These are phyloP conservation scores for Myotis davidii DNA, from an alignment of 2,113 vertebrate genomes.

Conservation along the genomic window DNA sequence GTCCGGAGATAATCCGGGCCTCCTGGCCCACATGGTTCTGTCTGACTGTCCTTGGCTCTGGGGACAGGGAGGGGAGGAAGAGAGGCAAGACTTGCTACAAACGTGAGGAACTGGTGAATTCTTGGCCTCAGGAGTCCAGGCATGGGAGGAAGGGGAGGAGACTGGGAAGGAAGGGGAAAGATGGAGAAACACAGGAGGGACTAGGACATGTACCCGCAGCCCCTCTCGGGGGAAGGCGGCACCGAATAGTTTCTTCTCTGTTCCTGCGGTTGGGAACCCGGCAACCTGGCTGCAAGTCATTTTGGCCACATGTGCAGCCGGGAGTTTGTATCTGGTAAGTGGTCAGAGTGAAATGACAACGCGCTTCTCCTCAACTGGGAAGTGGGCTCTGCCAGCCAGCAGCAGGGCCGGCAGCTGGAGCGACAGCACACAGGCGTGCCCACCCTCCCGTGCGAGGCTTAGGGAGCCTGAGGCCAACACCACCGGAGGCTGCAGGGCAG, in stretches of 20 bases:
- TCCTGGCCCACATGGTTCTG: fast-evolving
- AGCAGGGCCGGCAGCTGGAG: background rate
- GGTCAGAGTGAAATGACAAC: background rate
- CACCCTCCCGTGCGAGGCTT: background rate
- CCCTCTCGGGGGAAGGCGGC: background rate
- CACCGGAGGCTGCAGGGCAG: background rate
- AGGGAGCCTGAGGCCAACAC: constrained; percentile 50
- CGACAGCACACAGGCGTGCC: background rate
- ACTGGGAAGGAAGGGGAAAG: background rate
- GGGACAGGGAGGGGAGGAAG: background rate
- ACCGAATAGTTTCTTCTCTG: background rate
- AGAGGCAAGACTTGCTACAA: background rate
- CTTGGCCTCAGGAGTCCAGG: background rate
- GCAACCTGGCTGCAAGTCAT: background rate
- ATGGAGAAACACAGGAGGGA: background rate
- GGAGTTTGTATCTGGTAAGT: background rate
- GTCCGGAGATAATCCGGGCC: background rate
- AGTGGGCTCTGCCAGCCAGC: background rate
- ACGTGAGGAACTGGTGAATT: background rate
- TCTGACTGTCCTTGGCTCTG: background rate
- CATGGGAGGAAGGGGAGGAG: background rate
- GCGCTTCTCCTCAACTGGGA: background rate
- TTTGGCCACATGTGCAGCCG: background rate
- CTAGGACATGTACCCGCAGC: background rate
- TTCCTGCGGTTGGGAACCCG: background rate